Conservation (phyloP, 2,888 invertebrate species). For the Ceraclea dissimilis region DNA sequence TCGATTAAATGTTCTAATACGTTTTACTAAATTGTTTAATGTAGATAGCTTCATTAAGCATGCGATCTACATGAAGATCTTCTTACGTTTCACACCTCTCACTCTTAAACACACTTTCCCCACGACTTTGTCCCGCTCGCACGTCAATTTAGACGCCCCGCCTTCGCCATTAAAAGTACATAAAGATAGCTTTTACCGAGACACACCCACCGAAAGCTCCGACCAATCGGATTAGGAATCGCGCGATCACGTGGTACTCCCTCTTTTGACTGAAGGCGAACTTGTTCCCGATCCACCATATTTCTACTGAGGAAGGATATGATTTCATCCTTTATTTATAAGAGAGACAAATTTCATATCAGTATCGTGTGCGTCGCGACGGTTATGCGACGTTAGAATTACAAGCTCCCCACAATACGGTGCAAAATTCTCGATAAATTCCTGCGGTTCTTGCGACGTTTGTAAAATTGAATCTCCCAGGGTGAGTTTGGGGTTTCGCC, state of each 20-base stretch:
- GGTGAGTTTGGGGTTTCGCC: slow-evolving; percentile 14
- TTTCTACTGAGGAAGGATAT: slow-evolving; percentile 28
- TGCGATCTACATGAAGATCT: slow-evolving; percentile 7
- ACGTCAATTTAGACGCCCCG: slow-evolving; percentile 14
- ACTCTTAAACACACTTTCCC: not conserved
- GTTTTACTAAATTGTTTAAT: slow-evolving; percentile 55
- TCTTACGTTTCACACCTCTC: slow-evolving; percentile 6
- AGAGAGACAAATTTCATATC: slow-evolving; percentile 7
- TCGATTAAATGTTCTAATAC: slow-evolving; percentile 50
- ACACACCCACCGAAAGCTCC: slow-evolving; percentile 15
- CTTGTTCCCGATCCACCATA: slow-evolving; percentile 26
- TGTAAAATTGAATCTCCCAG: not conserved
- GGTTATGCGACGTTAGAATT: not conserved
- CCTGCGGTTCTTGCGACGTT: slow-evolving; percentile 1
- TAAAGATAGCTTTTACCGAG: slow-evolving; percentile 16
- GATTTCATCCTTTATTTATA: slow-evolving; percentile 23
- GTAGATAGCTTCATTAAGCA: slow-evolving; percentile 52
- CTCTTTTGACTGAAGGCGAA: slow-evolving; percentile 11
- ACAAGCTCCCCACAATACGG: not conserved
- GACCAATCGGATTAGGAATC: slow-evolving; percentile 13
- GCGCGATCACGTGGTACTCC: slow-evolving; percentile 16
- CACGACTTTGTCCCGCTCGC: slow-evolving; percentile 1
- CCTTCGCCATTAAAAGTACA: slow-evolving; percentile 22
- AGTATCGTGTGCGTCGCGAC: slow-evolving; percentile 6
- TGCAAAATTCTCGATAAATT: not conserved